Evolutionary conservation across 1,140 invertebrate genomes (phyloP).

Genomic region (Drosophila ananassae): DNA sequence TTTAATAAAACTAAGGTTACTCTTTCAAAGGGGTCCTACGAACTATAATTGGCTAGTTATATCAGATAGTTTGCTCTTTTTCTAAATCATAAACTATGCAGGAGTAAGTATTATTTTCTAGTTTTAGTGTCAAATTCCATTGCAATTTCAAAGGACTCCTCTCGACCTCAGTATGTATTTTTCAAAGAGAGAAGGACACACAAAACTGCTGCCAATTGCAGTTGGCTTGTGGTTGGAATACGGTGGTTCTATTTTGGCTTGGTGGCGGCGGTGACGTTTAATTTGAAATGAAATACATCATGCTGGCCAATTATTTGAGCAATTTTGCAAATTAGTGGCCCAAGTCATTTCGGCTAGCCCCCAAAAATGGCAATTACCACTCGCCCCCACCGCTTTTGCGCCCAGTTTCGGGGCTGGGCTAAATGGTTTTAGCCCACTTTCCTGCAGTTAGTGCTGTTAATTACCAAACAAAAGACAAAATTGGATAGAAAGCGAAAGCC

Average conservation of each 20-base stretch:
- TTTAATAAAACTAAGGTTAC: conserved; percentile 3
- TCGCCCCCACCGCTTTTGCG: conserved; percentile 5
- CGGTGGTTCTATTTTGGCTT: conserved; percentile 27
- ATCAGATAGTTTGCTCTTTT: too few relatives aligned
- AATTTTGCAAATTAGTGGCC: conserved; percentile 75
- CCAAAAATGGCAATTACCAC: conserved; percentile 64
- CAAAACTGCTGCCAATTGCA: conserved; percentile 70
- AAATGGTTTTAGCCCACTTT: conserved; percentile 62
- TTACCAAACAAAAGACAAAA: conserved; percentile 44
- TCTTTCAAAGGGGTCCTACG: not conserved
- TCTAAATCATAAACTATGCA: too few relatives aligned
- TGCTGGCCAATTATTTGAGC: conserved; percentile 73
- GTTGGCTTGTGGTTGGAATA: conserved; percentile 39
- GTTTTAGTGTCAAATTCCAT: too few relatives aligned
- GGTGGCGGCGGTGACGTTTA: conserved; percentile 53
- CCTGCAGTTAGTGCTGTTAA: conserved; percentile 51
- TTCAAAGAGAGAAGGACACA: conserved; percentile 20
- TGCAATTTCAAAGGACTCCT: conserved; percentile 6
- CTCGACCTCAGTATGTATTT: not conserved
- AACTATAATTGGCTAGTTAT: too few relatives aligned
- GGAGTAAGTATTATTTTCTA: too few relatives aligned
- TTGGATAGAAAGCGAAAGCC: conserved; percentile 30
- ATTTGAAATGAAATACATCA: conserved; percentile 75
- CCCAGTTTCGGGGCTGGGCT: not conserved
- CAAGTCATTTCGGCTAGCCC: conserved; percentile 42